Evolutionary conservation across 2,113 vertebrate species (phyloP).

Genomic region (Cebus imitator): DNA sequence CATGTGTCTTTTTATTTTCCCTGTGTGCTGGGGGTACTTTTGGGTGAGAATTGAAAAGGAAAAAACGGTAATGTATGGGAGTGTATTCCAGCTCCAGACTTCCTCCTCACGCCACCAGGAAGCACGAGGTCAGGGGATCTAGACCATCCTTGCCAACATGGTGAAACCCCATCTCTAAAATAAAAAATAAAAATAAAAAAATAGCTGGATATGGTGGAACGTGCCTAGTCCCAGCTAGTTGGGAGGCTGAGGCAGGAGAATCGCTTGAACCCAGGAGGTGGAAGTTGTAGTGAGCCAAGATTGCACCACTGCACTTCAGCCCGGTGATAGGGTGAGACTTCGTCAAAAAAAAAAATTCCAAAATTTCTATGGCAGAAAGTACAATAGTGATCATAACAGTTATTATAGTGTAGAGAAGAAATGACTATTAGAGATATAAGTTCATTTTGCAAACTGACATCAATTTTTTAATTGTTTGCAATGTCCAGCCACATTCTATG

Average conservation of each 20-base stretch:
- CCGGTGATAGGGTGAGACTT: too few species aligned
- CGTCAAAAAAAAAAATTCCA: not conserved
- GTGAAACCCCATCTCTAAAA: too few species aligned
- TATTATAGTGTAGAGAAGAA: not conserved
- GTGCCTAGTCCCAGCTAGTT: too few species aligned
- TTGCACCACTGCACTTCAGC: too few species aligned
- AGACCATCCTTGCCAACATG: too few species aligned
- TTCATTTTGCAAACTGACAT: not conserved
- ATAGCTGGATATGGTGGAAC: too few species aligned
- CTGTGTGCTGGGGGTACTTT: too few species aligned
- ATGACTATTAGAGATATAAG: not conserved
- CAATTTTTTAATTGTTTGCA: not conserved
- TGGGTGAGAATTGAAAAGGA: not conserved
- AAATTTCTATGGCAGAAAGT: not conserved
- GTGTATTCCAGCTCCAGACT: not conserved
- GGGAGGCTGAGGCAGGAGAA: too few species aligned
- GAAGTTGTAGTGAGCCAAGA: too few species aligned
- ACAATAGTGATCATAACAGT: not conserved
- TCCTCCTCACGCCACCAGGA: not conserved
- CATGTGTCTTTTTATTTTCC: not conserved
- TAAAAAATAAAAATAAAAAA: too few species aligned
- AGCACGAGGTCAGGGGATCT: not conserved
- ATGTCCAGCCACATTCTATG: not conserved
- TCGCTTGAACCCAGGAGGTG: too few species aligned
- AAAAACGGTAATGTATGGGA: not conserved